Evolutionary conservation across 2,888 invertebrate species (phyloP).

Genomic region (Tolmerus cingulatus): DNA sequence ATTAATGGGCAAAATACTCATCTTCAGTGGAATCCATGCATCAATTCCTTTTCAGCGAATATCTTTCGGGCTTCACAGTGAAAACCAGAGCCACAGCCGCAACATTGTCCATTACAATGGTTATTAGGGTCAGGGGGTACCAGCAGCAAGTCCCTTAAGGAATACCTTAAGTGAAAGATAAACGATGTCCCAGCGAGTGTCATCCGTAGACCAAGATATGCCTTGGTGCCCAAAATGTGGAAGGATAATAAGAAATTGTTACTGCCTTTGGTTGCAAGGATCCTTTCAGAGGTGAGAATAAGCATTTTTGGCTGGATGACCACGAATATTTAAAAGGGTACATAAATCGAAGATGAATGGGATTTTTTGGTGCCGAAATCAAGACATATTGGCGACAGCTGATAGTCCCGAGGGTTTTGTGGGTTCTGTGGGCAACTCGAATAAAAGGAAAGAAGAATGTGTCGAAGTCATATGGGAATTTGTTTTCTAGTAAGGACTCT

Average conservation of each 20-base stretch:
- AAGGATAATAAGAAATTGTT: neutral
- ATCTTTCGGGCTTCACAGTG: neutral
- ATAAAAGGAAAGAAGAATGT: neutral
- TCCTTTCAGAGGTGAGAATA: neutral
- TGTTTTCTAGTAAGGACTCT: neutral
- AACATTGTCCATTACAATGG: constrained; percentile 10
- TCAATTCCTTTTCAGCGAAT: neutral
- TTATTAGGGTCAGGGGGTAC: neutral
- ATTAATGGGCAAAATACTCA: constrained; percentile 4
- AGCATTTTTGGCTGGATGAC: neutral
- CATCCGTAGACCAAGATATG: neutral
- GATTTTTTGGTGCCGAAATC: neutral
- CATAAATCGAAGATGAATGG: neutral
- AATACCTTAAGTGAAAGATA: constrained; percentile 1
- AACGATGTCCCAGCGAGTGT: neutral
- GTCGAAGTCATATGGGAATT: neutral
- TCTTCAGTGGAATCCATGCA: neutral
- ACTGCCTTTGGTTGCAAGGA: neutral
- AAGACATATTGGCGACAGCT: constrained; percentile 11
- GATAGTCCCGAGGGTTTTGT: neutral
- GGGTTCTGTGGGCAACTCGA: neutral
- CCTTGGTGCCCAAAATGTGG: neutral
- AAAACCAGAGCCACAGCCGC: neutral
- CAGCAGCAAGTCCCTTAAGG: neutral
- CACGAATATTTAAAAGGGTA: neutral